phyloP scores from a whole-genome alignment of 2,888 invertebrate genomes.

The Morpho achilles region DNA sequence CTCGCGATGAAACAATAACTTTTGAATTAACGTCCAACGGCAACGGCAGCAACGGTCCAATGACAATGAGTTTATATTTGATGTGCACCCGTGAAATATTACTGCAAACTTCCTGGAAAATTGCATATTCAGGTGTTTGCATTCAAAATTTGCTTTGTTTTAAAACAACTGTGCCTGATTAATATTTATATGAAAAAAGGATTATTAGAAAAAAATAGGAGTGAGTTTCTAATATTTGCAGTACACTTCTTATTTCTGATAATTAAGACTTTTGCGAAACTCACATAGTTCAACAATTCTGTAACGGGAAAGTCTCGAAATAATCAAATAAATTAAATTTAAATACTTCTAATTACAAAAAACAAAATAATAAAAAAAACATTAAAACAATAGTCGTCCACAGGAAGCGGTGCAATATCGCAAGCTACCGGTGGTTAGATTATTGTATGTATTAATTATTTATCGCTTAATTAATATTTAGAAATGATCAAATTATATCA shows the following conservation, averaged over 20 bases:
- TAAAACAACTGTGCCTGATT: neutral
- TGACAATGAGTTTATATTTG: conserved; percentile 25
- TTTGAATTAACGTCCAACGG: conserved; percentile 17
- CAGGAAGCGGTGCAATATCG: neutral
- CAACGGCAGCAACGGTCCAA: conserved; percentile 25
- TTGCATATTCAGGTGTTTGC: conserved; percentile 10
- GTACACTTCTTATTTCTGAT: no score
- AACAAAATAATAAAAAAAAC: no score
- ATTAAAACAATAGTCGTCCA: neutral
- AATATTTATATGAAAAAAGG: no score
- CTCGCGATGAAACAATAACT: neutral
- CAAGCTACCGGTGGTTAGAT: neutral
- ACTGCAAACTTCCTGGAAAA: conserved; percentile 20
- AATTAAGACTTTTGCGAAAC: no score
- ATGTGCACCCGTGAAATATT: conserved; percentile 27
- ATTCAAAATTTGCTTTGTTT: neutral
- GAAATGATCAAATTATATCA: conserved; percentile 13
- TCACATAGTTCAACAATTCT: no score
- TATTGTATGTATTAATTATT: neutral
- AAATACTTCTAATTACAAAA: neutral
- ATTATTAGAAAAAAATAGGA: no score
- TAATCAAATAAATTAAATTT: neutral
- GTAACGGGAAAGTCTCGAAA: no score
- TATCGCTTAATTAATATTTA: neutral
- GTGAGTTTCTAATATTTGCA: no score